Evolutionary conservation across 64 coral and sea anemone species (phyloP).

Genomic region (Dendrophyllia cribrosa): DNA sequence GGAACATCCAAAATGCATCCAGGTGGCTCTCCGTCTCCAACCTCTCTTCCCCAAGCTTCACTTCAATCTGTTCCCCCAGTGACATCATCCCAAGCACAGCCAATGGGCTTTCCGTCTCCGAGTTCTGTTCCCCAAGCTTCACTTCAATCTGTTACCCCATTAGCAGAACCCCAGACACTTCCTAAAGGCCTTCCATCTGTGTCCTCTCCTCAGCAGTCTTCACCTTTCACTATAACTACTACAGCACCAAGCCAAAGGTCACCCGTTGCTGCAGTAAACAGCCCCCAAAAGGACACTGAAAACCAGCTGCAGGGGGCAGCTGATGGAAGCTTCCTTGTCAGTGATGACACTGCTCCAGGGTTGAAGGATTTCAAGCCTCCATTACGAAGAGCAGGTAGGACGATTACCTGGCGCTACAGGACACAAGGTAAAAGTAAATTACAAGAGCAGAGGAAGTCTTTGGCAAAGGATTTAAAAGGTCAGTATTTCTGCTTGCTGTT

Average conservation of each 20-base stretch:
- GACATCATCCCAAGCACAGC: background rate
- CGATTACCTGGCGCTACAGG: constrained; percentile 50
- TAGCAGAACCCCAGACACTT: background rate
- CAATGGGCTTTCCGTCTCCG: background rate
- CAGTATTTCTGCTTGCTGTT: background rate
- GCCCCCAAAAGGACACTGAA: background rate
- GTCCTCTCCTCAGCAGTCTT: background rate
- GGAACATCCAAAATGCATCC: background rate
- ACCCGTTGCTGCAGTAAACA: background rate
- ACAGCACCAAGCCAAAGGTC: background rate
- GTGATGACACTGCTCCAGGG: background rate
- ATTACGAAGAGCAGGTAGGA: constrained; percentile 53
- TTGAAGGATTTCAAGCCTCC: constrained; percentile 31
- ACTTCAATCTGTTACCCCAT: background rate
- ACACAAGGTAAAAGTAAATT: constrained; percentile 31
- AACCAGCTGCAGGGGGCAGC: background rate
- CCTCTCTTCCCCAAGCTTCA: background rate
- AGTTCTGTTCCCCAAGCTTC: background rate
- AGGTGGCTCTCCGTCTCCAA: background rate
- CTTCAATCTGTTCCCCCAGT: background rate
- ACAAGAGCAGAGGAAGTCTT: constrained; percentile 33
- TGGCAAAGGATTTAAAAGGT: constrained; percentile 69
- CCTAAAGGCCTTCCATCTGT: background rate
- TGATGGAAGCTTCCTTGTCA: background rate
- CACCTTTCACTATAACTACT: background rate